phyloP scores from a whole-genome alignment of 1,140 invertebrate genomes.

The Probaryconus sp. region DNA sequence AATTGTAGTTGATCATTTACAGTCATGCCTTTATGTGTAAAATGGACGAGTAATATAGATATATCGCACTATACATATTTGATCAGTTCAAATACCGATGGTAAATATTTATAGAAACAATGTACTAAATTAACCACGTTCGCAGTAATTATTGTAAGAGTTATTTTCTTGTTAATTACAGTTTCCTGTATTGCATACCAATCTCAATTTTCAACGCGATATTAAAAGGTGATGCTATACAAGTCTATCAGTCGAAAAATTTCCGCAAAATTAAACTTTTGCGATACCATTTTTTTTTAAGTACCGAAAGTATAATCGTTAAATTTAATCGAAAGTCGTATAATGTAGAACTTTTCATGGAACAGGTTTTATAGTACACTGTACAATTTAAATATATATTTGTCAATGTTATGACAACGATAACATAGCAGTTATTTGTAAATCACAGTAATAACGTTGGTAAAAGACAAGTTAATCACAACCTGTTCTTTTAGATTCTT shows the following conservation, averaged over 20 bases:
- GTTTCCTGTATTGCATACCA: neutral
- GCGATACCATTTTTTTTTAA: neutral
- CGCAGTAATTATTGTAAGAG: neutral
- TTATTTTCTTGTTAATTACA: neutral
- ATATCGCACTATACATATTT: too few species aligned
- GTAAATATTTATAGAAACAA: slow-evolving; percentile 3
- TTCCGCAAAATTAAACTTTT: neutral
- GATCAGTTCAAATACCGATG: neutral
- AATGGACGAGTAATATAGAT: neutral
- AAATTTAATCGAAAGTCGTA: neutral
- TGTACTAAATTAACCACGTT: neutral
- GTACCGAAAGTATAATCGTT: neutral
- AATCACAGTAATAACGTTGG: neutral
- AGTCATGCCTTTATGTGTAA: too few species aligned
- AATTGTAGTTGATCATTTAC: neutral
- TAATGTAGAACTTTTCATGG: neutral
- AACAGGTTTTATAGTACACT: neutral
- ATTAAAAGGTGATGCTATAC: too few species aligned
- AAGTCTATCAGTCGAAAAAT: neutral
- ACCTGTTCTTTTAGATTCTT: neutral
- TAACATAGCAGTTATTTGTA: neutral
- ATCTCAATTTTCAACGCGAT: neutral
- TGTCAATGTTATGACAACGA: neutral
- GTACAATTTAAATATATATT: neutral
- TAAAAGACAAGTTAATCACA: neutral